Conservation (phyloP, 2,797 vertebrate genomes). For the Centropyge bicolor region DNA sequence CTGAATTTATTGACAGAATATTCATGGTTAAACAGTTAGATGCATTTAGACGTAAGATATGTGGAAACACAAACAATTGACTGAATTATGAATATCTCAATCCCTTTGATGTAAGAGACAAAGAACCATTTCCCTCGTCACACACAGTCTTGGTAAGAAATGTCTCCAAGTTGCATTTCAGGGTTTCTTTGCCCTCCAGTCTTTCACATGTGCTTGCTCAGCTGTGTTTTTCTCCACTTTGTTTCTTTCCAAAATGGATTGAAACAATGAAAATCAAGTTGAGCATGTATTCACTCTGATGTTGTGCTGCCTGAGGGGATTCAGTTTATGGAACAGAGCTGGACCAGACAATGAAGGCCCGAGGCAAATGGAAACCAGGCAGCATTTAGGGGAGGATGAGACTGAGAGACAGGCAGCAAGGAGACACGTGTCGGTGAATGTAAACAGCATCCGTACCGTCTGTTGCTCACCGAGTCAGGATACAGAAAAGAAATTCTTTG, state of each 20-base stretch:
- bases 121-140: neutral
- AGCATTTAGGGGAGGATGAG: neutral
- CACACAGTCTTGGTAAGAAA: neutral
- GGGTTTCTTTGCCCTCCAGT: constrained; percentile 7
- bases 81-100: neutral
- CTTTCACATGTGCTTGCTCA: constrained; percentile 22
- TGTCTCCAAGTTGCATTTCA: neutral
- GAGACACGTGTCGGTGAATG: neutral
- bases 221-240: constrained; percentile 16
- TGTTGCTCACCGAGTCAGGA: neutral
- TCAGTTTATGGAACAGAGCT: constrained; percentile 16
- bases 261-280: constrained; percentile 33
- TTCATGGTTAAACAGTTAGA: neutral
- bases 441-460: neutral
- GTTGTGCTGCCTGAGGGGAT: constrained; percentile 37
- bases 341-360: constrained; percentile 28
- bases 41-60: neutral
- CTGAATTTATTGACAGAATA: neutral
- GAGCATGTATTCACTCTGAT: constrained; percentile 26
- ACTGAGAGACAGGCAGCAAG: neutral
- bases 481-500: neutral
- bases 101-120: neutral
- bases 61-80: neutral
- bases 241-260: constrained; percentile 26
- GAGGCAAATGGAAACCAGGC: constrained; percentile 19